Base-by-base conservation (phyloP, 2,888 invertebrate genomes). In the Mantis religiosa region DNA sequence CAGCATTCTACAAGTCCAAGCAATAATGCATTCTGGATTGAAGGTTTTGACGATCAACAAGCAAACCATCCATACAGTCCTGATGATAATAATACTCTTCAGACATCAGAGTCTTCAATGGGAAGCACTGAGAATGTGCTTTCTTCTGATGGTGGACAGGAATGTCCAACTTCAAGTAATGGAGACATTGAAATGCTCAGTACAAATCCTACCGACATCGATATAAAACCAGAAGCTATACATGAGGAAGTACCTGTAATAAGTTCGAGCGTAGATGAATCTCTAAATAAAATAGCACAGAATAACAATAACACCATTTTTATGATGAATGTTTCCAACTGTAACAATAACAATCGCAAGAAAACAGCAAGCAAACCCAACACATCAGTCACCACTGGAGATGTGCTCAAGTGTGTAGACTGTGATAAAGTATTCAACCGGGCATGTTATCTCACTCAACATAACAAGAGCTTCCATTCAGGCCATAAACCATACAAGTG, bases 401-500 rank as follows among this genome's bases (percentile, higher is more conserved):
- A 84, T 28, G 86, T 92, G 88, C 85, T 89, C 20, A 96, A 96
- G 93, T 98, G 98, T 93, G 95, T 95, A 92, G 96, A 96, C 92
- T 98, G 98, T 93, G 96, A 97, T 93, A 98, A 98, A 93, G 93
- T 96, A 83, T 98, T 98, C 93, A 97, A 97, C 93, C 97, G 97
- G 92, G 96, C 96, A 87, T 98, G 98, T 93, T 98, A 98, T 92
- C 94, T 98, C 89, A 98, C 98, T 88, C 98, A 98, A 93, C 98
- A 98, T 93, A 97, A 97, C 93, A 98, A 97, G 93, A 97, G 97
- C 91, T 97, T 97, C 93, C 98, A 98, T 93, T 96, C 96, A 90
- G 98, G 97, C 90, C 97, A 96, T 92, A 97, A 97, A 92, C 97
- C 97, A 27, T 98, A 95, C 93, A 97, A 97, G 93, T 98, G 98